phyloP scores from a whole-genome alignment of 2,888 invertebrate species.

The Xiphydria camelus region DNA sequence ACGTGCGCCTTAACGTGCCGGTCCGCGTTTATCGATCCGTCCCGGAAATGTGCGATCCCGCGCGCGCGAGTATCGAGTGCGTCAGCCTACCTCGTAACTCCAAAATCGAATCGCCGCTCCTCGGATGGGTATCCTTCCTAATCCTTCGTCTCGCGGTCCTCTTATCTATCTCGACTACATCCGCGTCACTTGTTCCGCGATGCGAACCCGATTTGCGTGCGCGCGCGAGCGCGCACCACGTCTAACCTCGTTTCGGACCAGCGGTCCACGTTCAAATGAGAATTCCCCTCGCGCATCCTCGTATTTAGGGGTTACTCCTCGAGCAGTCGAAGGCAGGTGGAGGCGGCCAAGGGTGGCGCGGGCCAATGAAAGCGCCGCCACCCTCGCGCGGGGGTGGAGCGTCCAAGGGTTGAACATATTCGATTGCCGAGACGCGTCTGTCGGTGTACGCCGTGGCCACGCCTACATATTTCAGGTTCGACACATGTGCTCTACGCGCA shows the following conservation, averaged over 20 bases:
- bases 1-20: no score
- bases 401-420: constrained; percentile 54
- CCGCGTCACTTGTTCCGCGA: no score
- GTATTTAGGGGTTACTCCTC: constrained; percentile 52
- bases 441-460: constrained; percentile 50
- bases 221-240: no score
- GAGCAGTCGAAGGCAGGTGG: constrained; percentile 47
- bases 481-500: constrained; percentile 51
- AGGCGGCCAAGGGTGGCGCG: constrained; percentile 51
- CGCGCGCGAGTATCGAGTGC: no score
- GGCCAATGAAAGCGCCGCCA: constrained; percentile 47
- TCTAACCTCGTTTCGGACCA: constrained; percentile 29
- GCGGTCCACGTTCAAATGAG: constrained; percentile 53
- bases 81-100: no score
- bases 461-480: constrained; percentile 59
- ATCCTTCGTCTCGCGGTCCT: no score
- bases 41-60: no score
- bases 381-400: constrained; percentile 50
- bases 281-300: constrained; percentile 42
- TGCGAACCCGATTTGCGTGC: no score
- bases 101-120: no score
- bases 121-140: no score
- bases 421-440: constrained; percentile 55
- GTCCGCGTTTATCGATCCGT: no score
- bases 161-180: no score